Evolutionary conservation across 2,113 vertebrate genomes (phyloP).

Genomic region (Ciconia stormi): DNA sequence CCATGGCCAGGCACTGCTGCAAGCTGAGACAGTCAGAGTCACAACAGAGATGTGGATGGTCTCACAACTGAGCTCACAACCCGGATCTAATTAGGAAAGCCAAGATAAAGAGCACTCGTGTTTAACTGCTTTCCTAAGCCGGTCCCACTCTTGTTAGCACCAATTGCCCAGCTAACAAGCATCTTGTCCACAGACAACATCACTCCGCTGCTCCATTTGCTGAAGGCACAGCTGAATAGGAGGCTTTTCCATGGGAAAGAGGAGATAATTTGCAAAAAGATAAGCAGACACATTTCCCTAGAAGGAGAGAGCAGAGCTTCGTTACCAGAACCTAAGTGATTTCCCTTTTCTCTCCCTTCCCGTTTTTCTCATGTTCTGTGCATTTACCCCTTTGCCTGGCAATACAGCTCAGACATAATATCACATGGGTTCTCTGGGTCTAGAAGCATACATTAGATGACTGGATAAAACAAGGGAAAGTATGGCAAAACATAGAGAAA

Average conservation of each 20-base stretch:
- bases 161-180: not conserved
- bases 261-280: not conserved
- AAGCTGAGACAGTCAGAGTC: not conserved
- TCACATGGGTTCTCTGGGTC: not conserved
- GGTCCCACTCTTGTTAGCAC: not conserved
- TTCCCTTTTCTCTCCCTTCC: not conserved
- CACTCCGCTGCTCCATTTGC: not conserved
- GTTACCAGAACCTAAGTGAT: not conserved
- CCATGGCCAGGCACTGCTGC: not conserved
- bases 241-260: not conserved
- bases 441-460: not conserved
- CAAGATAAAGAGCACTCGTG: not conserved
- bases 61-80: not conserved
- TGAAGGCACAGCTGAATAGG: not conserved
- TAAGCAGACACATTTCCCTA: not conserved
- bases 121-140: not conserved
- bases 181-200: not conserved
- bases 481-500: not conserved
- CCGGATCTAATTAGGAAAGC: not conserved
- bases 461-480: not conserved
- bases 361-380: not conserved
- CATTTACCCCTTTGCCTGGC: not conserved
- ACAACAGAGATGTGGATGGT: not conserved
- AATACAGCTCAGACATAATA: not conserved
- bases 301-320: not conserved